Evolutionary conservation across 2,888 invertebrate species (phyloP).

Genomic region (Rhyacophila evoluta): DNA sequence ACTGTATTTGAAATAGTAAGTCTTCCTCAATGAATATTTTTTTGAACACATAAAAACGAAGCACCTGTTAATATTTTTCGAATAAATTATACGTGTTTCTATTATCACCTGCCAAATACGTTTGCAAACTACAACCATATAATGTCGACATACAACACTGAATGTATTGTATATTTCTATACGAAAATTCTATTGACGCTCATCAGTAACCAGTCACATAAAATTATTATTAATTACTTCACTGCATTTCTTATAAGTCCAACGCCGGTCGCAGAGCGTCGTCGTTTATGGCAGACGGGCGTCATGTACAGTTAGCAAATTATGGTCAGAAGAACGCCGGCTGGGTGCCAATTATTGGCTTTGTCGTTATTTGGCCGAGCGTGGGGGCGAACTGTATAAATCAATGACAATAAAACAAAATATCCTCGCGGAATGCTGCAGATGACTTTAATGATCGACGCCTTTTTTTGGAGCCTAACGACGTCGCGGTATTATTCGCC

Average conservation of each 20-base stretch:
- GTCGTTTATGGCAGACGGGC: neutral
- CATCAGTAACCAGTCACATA: neutral
- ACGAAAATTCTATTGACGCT: neutral
- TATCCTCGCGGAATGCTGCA: conserved; percentile 2
- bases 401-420: conserved; percentile 16
- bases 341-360: conserved; percentile 8
- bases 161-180: neutral
- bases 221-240: neutral
- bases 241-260: neutral
- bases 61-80: neutral
- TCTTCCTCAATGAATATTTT: too few relatives aligned
- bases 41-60: neutral
- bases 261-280: neutral
- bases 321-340: conserved; percentile 27
- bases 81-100: neutral
- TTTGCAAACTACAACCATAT: too few relatives aligned
- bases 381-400: neutral
- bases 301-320: conserved; percentile 39
- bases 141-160: too few relatives aligned
- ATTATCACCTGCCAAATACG: neutral
- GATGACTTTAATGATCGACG: conserved; percentile 24
- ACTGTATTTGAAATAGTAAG: too few relatives aligned
- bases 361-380: neutral
- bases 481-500: neutral
- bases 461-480: neutral